Evolutionary conservation across 2,113 vertebrate species (phyloP).

Genomic region (Leptocoma aspasia): DNA sequence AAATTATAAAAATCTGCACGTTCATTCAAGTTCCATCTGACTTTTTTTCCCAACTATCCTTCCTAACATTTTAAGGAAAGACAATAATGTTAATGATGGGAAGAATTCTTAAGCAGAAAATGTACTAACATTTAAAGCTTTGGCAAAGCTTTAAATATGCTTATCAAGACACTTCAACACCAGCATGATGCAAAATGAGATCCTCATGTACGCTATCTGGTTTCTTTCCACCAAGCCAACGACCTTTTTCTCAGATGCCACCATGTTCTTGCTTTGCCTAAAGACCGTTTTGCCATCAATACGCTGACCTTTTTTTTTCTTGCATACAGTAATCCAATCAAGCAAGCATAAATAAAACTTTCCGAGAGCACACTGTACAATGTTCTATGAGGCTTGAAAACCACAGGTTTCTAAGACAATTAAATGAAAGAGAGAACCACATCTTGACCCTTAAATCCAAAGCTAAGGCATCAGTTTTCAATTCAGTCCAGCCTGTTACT

Average conservation of each 20-base stretch:
- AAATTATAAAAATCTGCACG: neutral
- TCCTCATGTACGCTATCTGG: neutral
- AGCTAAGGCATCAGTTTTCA: slow-evolving; percentile 9
- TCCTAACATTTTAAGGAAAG: neutral
- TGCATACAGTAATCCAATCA: slow-evolving; percentile 14
- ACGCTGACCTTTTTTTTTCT: neutral
- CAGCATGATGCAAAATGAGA: neutral
- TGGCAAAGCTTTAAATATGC: neutral
- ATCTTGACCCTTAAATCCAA: neutral
- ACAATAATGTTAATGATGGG: neutral
- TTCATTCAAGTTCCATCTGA: neutral
- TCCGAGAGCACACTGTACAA: neutral
- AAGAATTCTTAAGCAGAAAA: neutral
- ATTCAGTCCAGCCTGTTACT: neutral
- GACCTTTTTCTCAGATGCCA: neutral
- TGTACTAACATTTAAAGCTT: neutral
- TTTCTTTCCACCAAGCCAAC: neutral
- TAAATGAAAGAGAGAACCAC: slow-evolving; percentile 45
- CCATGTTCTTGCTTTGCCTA: neutral
- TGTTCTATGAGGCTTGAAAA: neutral
- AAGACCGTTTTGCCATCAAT: neutral
- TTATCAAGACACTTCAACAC: neutral
- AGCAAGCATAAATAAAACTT: slow-evolving; percentile 39
- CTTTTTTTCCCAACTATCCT: neutral
- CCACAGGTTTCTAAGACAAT: slow-evolving; percentile 39